A percentile compares a stretch with the other conserved stretches of the same genome.
Evolutionary conservation across 2,888 invertebrate species (phyloP).

Genomic region (Drepanosiphum platanoidis): DNA sequence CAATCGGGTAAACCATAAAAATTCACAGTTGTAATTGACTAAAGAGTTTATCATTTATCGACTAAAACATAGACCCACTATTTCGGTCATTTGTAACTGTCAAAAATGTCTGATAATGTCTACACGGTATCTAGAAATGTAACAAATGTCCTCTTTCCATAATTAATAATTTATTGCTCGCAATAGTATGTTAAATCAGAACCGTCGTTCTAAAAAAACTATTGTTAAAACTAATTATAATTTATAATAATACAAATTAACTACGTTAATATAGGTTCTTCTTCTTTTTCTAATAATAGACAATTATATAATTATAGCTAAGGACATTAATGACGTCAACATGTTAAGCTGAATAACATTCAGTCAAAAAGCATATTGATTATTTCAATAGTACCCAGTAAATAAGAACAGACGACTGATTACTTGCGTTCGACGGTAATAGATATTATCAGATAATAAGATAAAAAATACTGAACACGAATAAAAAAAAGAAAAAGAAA

Average conservation of each 20-base stretch:
- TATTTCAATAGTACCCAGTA: neutral
- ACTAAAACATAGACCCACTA: neutral
- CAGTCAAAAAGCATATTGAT: neutral
- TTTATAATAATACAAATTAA: neutral
- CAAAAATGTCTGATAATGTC: neutral
- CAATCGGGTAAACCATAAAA: too few species aligned
- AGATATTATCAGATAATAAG: neutral
- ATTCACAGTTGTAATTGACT: too few species aligned
- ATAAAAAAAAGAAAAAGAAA: neutral
- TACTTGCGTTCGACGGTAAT: too few species aligned
- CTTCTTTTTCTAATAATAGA: neutral
- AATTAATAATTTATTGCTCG: neutral
- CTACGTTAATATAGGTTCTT: neutral
- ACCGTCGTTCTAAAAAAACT: too few species aligned
- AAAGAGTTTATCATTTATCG: too few species aligned
- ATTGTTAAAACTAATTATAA: too few species aligned
- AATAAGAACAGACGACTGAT: neutral
- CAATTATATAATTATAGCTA: constrained; percentile 28
- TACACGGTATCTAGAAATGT: too few species aligned
- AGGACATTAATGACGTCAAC: constrained; percentile 23
- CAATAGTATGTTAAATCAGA: too few species aligned
- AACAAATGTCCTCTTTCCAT: too few species aligned
- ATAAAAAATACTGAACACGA: neutral
- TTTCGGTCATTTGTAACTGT: neutral
- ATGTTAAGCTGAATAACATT: constrained; percentile 7